Conservation (phyloP, 2,113 vertebrate species). For the Heloderma charlesbogerti region DNA sequence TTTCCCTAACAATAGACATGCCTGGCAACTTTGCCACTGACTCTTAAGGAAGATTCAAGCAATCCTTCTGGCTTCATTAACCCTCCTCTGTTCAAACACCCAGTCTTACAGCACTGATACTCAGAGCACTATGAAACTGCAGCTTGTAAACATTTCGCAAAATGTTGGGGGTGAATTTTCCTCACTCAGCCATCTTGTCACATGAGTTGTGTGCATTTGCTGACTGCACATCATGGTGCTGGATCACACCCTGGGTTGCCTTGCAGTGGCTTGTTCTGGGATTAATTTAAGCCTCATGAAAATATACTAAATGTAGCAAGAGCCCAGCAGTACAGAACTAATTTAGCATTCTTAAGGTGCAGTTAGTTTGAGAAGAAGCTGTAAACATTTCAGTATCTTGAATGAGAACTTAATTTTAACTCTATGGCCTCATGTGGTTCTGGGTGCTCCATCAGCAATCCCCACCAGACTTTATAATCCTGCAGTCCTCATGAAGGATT, state of each 20-base stretch:
- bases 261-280: accelerated
- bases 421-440: not conserved
- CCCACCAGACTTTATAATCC: not conserved
- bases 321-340: not conserved
- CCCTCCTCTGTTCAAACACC: not conserved
- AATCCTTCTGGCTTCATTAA: not conserved
- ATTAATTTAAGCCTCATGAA: not conserved
- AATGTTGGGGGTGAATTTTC: not conserved
- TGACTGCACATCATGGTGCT: not conserved
- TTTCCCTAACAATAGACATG: not conserved
- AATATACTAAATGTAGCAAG: not conserved
- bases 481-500: slow-evolving; percentile 9
- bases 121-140: not conserved
- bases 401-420: not conserved
- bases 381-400: not conserved
- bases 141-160: not conserved
- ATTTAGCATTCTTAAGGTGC: not conserved
- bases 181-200: accelerated
- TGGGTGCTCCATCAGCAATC: not conserved
- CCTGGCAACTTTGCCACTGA: not conserved
- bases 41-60: not conserved
- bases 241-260: not conserved
- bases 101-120: not conserved
- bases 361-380: not conserved
- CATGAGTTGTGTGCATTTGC: not conserved